phyloP scores from a whole-genome alignment of 2,888 invertebrate genomes.

The Hyles lineata region DNA sequence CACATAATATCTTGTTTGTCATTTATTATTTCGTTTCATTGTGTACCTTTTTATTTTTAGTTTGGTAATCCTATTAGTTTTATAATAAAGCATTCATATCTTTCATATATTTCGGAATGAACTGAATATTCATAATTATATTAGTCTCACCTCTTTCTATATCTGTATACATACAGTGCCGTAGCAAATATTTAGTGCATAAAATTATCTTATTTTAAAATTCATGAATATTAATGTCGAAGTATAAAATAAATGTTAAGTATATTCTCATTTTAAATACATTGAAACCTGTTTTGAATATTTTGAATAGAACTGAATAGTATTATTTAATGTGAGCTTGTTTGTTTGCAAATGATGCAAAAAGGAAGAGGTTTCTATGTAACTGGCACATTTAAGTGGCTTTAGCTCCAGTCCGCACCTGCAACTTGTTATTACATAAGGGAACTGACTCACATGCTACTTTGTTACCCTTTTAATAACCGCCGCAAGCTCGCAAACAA shows the following conservation, averaged over 20 bases:
- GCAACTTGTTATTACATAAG: slow-evolving; percentile 8
- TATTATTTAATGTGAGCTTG: neutral
- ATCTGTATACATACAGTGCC: neutral
- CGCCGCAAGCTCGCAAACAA: neutral
- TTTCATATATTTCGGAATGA: neutral
- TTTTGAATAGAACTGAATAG: neutral
- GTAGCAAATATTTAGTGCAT: neutral
- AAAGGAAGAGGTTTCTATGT: slow-evolving; percentile 12
- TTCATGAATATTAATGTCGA: neutral
- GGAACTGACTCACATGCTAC: neutral
- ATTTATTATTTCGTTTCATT: neutral
- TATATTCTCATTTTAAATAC: neutral
- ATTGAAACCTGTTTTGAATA: neutral
- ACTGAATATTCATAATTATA: neutral
- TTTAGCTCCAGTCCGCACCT: slow-evolving; percentile 7
- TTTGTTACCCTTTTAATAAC: slow-evolving; percentile 7
- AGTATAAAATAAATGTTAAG: neutral
- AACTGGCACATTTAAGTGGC: slow-evolving; percentile 2
- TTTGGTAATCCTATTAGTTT: neutral
- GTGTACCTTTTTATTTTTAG: neutral
- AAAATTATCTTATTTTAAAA: slow-evolving; percentile 9
- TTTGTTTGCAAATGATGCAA: slow-evolving; percentile 3
- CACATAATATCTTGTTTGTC: slow-evolving; percentile 30
- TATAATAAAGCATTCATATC: neutral
- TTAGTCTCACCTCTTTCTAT: neutral